Evolutionary conservation across 1,140 invertebrate genomes (phyloP).

Genomic region (Bombus breviceps): DNA sequence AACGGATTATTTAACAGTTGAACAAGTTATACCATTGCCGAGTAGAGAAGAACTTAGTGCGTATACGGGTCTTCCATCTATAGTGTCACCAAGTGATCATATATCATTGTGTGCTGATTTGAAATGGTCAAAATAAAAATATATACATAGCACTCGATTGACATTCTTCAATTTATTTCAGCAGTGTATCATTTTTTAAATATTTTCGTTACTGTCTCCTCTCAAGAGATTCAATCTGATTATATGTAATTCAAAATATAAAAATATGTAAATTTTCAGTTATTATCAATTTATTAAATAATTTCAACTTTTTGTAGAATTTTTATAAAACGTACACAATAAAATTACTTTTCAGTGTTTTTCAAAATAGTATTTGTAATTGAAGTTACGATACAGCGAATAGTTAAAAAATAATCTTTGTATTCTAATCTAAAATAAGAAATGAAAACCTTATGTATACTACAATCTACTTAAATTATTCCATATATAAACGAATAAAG

Average conservation of each 20-base stretch:
- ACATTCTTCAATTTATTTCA: slow-evolving; percentile 14
- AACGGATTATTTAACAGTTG: slow-evolving; percentile 85
- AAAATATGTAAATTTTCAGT: slow-evolving; percentile 5
- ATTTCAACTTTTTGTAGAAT: slow-evolving; percentile 24
- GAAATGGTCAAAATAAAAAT: slow-evolving; percentile 81
- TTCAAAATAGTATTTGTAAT: slow-evolving; percentile 33
- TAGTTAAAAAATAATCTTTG: slow-evolving; percentile 37
- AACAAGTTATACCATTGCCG: slow-evolving; percentile 90
- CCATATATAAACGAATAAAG: slow-evolving; percentile 13
- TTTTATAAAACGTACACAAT: slow-evolving; percentile 31
- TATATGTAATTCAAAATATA: neutral
- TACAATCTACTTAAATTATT: slow-evolving; percentile 33
- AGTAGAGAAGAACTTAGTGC: slow-evolving; percentile 88
- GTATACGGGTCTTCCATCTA: slow-evolving; percentile 91
- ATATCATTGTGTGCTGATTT: slow-evolving; percentile 93
- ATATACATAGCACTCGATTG: neutral
- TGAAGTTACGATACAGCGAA: slow-evolving; percentile 32
- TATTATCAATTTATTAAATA: slow-evolving; percentile 33
- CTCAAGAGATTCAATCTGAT: neutral
- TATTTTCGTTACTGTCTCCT: neutral
- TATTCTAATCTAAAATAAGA: slow-evolving; percentile 37
- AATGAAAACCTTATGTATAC: slow-evolving; percentile 25
- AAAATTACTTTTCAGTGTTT: slow-evolving; percentile 11
- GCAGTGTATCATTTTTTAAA: slow-evolving; percentile 39
- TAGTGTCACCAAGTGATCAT: slow-evolving; percentile 96